Conservation (phyloP, 35 echinoderm and acorn worm genomes). For the Eucidaris tribuloides region DNA sequence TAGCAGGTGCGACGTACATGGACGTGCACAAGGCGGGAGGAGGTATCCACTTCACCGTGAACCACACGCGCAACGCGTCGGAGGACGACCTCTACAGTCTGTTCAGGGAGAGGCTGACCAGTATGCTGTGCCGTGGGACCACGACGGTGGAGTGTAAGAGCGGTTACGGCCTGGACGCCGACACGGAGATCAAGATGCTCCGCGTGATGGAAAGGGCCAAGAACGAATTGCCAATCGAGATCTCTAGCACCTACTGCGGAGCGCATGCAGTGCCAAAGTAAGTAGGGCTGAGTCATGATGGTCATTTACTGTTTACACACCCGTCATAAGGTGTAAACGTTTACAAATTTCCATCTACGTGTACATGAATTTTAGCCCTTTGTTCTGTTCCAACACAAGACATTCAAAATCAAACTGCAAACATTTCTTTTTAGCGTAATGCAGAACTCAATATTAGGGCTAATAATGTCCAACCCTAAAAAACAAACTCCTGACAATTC, state of each 20-base stretch:
- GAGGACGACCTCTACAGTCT: constrained; percentile 73
- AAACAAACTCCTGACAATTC: no score
- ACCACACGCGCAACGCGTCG: constrained; percentile 71
- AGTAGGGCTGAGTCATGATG: no score
- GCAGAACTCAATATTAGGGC: no score
- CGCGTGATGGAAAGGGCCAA: constrained; percentile 67
- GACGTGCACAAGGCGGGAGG: constrained; percentile 96
- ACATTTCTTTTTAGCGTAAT: no score
- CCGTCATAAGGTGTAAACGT: no score
- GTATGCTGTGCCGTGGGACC: constrained; percentile 84
- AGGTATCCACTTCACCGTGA: constrained; percentile 90
- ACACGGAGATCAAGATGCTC: constrained; percentile 90
- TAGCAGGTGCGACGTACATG: constrained; percentile 94
- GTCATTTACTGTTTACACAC: no score
- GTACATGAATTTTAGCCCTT: no score
- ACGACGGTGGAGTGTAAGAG: constrained; percentile 97
- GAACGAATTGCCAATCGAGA: constrained; percentile 90
- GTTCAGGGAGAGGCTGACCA: constrained; percentile 51
- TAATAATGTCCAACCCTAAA: no score
- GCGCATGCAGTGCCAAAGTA: constrained; percentile 95
- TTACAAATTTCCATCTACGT: no score
- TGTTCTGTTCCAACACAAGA: no score
- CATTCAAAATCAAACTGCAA: no score
- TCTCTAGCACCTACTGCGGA: constrained; percentile 93
- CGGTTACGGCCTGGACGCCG: constrained; percentile 86